A percentile compares a stretch with the other conserved stretches of the same genome.
Evolutionary conservation across 92 coral and sea anemone genomes (phyloP).

Genomic region (Palythoa heliodiscus): DNA sequence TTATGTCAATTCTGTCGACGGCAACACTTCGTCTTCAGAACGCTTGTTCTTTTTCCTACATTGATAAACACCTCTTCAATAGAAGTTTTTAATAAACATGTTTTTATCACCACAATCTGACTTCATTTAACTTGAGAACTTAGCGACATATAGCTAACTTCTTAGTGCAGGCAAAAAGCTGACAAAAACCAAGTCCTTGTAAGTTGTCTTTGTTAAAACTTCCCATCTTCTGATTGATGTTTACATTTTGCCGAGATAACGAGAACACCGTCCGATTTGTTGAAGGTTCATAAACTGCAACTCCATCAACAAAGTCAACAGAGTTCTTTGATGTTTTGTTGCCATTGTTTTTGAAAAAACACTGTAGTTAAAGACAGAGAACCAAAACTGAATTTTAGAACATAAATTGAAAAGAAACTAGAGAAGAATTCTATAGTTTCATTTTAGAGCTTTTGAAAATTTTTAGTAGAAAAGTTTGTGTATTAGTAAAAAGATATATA

Average conservation of each 20-base stretch:
- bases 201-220: slow-evolving; percentile 3
- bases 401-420: not conserved
- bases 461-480: not conserved
- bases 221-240: slow-evolving; percentile 3
- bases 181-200: not conserved
- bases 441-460: not conserved
- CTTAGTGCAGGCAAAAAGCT: not conserved
- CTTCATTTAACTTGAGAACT: not conserved
- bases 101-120: not conserved
- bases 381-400: not conserved
- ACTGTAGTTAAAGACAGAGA: not conserved
- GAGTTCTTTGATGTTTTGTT: not conserved
- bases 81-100: not conserved
- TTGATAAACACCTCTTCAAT: not conserved
- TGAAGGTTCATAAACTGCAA: not conserved
- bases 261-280: not conserved
- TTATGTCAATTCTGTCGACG: not conserved
- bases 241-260: slow-evolving; percentile 14
- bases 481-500: slow-evolving; percentile 5
- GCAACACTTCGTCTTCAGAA: not conserved
- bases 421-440: not conserved
- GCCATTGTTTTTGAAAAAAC: not conserved
- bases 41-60: slow-evolving; percentile 1
- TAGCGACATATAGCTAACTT: not conserved
- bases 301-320: not conserved